These are phyloP conservation scores for Bos taurus DNA, from an alignment of 2,113 vertebrate genomes.

Conservation along the genomic window DNA sequence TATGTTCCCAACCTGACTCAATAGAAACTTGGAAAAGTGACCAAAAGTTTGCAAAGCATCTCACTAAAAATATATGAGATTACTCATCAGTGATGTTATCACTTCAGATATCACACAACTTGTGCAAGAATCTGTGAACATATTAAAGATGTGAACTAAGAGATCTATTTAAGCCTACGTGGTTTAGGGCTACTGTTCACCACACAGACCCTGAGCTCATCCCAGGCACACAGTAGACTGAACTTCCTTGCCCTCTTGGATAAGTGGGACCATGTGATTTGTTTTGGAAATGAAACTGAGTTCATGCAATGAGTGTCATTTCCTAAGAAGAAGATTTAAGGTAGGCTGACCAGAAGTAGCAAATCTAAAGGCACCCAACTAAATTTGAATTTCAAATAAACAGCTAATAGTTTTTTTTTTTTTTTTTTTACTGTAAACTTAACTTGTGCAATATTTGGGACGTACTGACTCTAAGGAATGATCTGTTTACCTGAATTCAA, in stretches of 20 bases:
- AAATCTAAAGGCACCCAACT: not conserved
- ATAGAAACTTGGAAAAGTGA: not conserved
- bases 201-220: not conserved
- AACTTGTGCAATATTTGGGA: not conserved
- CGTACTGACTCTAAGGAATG: not conserved
- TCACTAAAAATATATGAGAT: not conserved
- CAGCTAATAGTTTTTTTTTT: not conserved
- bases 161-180: not conserved
- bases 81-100: not conserved
- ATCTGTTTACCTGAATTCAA: not conserved
- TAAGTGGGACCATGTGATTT: not conserved
- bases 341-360: not conserved
- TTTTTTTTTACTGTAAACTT: not conserved
- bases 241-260: not conserved
- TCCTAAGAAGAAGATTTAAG: not conserved
- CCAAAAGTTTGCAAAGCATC: not conserved
- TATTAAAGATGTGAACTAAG: not conserved
- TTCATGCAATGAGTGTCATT: not conserved
- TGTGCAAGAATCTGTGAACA: not conserved
- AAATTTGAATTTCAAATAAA: not conserved
- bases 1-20: not conserved
- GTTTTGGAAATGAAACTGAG: not conserved
- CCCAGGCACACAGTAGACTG: not conserved
- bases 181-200: not conserved
- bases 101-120: not conserved